Conservation (phyloP, 2,113 vertebrate genomes). For the Asarcornis scutulata region DNA sequence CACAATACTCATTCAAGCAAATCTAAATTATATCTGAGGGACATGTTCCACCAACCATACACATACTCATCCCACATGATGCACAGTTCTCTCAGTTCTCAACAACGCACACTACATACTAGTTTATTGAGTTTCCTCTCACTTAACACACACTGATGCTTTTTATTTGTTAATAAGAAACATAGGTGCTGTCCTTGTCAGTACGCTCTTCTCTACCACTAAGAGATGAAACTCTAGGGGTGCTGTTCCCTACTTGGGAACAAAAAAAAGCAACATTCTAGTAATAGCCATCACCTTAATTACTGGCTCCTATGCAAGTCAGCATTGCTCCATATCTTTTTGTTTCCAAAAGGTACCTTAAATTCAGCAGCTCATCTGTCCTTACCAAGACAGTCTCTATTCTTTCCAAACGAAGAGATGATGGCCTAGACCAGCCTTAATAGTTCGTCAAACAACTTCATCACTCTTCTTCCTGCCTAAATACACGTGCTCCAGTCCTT, state of each 20-base stretch:
- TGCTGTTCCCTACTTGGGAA: neutral
- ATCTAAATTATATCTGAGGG: neutral
- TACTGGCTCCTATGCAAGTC: neutral
- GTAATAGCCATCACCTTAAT: neutral
- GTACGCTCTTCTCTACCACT: neutral
- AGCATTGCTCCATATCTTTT: neutral
- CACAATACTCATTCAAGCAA: neutral
- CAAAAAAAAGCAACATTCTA: neutral
- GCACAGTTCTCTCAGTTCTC: neutral
- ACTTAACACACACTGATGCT: neutral
- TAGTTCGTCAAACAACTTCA: neutral
- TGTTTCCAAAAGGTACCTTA: neutral
- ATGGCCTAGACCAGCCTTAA: neutral
- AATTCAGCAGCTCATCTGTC: neutral
- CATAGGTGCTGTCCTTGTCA: neutral
- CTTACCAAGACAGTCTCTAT: neutral
- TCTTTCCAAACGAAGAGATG: neutral
- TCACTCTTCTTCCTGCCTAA: neutral
- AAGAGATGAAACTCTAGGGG: neutral
- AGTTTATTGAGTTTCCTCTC: neutral
- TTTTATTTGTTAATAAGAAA: neutral
- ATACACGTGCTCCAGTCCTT: neutral
- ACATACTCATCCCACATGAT: neutral
- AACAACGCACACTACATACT: neutral
- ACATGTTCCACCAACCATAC: neutral